Conservation (phyloP, 2,113 vertebrate genomes). For the Delphinus delphis region DNA sequence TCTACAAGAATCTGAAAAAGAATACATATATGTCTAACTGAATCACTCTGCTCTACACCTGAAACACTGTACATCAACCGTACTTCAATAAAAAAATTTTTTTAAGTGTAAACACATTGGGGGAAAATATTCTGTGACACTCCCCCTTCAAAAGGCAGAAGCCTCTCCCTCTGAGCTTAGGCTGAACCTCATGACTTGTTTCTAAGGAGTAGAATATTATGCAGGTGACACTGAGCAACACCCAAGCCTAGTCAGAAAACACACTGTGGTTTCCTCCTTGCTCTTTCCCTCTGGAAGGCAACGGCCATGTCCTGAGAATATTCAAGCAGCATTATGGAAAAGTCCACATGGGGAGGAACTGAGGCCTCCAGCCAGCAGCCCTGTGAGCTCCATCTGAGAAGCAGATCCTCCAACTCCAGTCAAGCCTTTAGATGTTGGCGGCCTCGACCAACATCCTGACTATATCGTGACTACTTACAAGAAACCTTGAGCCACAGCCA, state of each 20-base stretch:
- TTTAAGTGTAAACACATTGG: no score
- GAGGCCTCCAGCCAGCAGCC: neutral
- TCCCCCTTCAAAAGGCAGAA: neutral
- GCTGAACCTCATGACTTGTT: neutral
- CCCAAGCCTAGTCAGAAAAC: neutral
- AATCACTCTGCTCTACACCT: no score
- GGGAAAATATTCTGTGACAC: neutral
- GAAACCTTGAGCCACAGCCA: neutral
- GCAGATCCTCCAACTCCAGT: neutral
- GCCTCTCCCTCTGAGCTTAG: neutral
- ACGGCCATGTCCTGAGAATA: neutral
- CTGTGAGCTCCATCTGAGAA: neutral
- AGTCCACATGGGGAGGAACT: neutral
- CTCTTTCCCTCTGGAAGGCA: neutral
- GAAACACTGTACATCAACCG: no score
- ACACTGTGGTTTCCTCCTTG: no score
- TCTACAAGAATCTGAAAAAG: no score
- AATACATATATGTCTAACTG: no score
- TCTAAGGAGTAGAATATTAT: neutral
- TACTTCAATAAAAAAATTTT: no score
- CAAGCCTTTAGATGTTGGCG: neutral
- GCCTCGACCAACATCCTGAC: neutral
- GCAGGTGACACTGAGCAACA: neutral
- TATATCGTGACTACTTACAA: neutral
- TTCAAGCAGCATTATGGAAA: neutral